phyloP scores from a whole-genome alignment of 2,797 vertebrate species.

The Myripristis murdjan region DNA sequence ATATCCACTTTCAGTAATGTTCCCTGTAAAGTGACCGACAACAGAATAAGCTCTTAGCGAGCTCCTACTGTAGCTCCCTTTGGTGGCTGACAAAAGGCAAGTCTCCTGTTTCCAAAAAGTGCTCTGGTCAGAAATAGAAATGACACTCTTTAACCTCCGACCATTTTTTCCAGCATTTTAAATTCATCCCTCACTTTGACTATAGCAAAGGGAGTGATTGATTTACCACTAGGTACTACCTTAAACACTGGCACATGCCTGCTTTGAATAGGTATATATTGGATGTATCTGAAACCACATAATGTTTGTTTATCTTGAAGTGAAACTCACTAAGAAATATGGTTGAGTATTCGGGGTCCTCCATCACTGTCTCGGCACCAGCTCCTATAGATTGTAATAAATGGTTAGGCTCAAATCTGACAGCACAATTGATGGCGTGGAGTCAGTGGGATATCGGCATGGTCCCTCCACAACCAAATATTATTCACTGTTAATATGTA shows the following conservation, averaged over 20 bases:
- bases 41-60: constrained; percentile 45
- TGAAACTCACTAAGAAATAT: constrained; percentile 39
- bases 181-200: constrained; percentile 1
- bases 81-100: constrained; percentile 8
- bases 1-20: constrained; percentile 61
- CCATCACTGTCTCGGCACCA: constrained; percentile 58
- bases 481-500: constrained; percentile 64
- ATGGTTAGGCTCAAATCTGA: constrained; percentile 53
- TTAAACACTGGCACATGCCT: not conserved
- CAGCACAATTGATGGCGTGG: constrained; percentile 43
- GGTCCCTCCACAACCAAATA: constrained; percentile 35
- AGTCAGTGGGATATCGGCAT: constrained; percentile 47
- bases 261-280: not conserved
- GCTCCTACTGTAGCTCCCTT: constrained; percentile 24
- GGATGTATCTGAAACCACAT: constrained; percentile 6
- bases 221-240: not conserved
- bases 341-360: constrained; percentile 46
- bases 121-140: not conserved
- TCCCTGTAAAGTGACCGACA: constrained; percentile 57
- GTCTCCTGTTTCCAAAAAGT: not conserved
- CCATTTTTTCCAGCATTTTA: not conserved
- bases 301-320: constrained; percentile 31
- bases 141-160: not conserved
- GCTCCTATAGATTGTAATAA: constrained; percentile 51
- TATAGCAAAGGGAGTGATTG: constrained; percentile 1